These are phyloP conservation scores for Pitangus sulphuratus DNA, from an alignment of 2,797 vertebrate genomes.

Conservation along the genomic window DNA sequence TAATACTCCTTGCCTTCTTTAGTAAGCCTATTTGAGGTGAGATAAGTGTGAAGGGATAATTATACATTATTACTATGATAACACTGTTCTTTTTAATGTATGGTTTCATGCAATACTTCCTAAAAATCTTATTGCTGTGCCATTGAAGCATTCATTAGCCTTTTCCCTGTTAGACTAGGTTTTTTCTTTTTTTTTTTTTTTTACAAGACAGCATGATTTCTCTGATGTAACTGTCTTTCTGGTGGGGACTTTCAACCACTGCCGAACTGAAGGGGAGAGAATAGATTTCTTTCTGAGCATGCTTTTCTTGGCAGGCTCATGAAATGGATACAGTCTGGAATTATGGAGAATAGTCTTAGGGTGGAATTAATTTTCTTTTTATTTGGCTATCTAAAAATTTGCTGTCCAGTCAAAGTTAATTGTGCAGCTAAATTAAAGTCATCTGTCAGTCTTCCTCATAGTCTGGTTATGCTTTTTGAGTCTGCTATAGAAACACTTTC, in stretches of 20 bases:
- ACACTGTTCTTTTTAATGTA: neutral
- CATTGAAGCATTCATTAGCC: neutral
- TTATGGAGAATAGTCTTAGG: neutral
- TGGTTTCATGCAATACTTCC: neutral
- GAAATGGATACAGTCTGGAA: neutral
- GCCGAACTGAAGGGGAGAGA: neutral
- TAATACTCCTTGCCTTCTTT: neutral
- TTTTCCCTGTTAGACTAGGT: neutral
- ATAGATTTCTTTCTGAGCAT: neutral
- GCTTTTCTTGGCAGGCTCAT: neutral
- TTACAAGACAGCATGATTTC: neutral
- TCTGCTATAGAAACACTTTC: neutral
- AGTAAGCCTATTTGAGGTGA: neutral
- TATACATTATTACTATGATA: conserved; percentile 7
- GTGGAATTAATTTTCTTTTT: neutral
- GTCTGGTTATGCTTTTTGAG: neutral
- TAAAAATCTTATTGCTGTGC: neutral
- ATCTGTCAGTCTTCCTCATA: neutral
- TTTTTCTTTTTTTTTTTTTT: neutral
- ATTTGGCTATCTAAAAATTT: neutral
- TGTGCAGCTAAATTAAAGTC: neutral
- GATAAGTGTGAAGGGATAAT: conserved; percentile 18
- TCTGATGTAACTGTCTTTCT: neutral
- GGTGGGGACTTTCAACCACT: neutral
- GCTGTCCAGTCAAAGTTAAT: neutral